Conservation (phyloP, 1,140 invertebrate genomes). For the Cyclina sinensis region DNA sequence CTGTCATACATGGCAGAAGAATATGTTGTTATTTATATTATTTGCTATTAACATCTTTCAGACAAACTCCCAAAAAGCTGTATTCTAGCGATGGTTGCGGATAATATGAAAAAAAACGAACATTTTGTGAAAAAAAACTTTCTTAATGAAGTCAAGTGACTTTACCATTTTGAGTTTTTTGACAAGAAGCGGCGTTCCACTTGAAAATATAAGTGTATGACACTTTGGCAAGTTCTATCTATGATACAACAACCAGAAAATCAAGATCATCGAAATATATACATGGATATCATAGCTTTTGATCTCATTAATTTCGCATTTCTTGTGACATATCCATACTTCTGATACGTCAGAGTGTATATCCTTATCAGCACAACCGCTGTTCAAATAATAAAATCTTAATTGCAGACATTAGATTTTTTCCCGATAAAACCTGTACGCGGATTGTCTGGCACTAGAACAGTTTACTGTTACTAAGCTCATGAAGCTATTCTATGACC, state of each 20-base stretch:
- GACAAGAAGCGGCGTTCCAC: neutral
- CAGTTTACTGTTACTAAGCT: too few relatives aligned
- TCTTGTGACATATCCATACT: conserved; percentile 46
- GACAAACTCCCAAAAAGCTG: too few relatives aligned
- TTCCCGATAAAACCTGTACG: neutral
- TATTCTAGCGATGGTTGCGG: too few relatives aligned
- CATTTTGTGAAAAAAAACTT: too few relatives aligned
- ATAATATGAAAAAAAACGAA: too few relatives aligned
- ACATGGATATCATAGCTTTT: neutral
- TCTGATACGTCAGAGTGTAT: conserved; percentile 9
- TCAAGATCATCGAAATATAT: neutral
- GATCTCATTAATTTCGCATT: conserved; percentile 46
- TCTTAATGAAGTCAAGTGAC: too few relatives aligned
- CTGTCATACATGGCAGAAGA: too few relatives aligned
- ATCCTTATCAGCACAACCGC: neutral
- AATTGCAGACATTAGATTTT: conserved; percentile 3
- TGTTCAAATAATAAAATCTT: neutral
- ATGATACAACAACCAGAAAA: neutral
- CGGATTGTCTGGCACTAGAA: too few relatives aligned
- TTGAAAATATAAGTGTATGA: neutral
- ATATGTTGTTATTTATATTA: too few relatives aligned
- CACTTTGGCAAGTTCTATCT: neutral
- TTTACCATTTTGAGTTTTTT: too few relatives aligned
- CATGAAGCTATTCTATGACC: too few relatives aligned
- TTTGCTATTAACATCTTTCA: too few relatives aligned